Conservation (phyloP, 2,888 invertebrate genomes). For the Psylliodes chrysocephalus region DNA sequence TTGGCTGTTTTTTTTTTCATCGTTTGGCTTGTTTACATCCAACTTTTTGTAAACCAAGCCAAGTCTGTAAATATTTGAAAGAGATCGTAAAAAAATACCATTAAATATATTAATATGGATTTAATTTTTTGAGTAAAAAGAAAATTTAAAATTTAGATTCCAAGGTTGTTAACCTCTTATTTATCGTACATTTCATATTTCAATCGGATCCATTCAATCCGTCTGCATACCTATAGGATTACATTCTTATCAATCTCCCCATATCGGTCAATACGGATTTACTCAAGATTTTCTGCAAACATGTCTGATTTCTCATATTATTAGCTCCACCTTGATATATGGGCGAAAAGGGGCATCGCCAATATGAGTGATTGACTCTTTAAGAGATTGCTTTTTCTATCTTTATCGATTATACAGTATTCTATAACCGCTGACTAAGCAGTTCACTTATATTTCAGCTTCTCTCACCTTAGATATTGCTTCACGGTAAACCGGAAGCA, state of each 20-base stretch:
- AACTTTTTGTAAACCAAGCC: no score
- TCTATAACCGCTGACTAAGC: slow-evolving; percentile 60
- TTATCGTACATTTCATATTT: not conserved
- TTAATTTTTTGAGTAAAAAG: no score
- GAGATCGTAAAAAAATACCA: no score
- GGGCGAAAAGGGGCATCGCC: slow-evolving; percentile 11
- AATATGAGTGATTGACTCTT: slow-evolving; percentile 36
- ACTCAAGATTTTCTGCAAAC: slow-evolving; percentile 26
- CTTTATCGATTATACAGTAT: slow-evolving; percentile 42
- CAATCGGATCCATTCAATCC: no score
- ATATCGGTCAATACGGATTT: slow-evolving; percentile 20
- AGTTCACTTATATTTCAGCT: slow-evolving; percentile 14
- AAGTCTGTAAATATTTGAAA: no score
- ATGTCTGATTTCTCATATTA: slow-evolving; percentile 23
- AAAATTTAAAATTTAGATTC: no score
- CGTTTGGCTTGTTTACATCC: no score
- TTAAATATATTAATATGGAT: no score
- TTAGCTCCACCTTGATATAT: slow-evolving; percentile 26
- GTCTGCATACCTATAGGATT: not conserved
- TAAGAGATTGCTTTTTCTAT: slow-evolving; percentile 53
- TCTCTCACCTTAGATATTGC: slow-evolving; percentile 14
- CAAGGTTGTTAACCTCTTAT: no score
- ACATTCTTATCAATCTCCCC: slow-evolving; percentile 5
- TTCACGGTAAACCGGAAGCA: not conserved
- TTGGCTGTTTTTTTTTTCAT: no score